phyloP scores from a whole-genome alignment of 2,113 vertebrate genomes.

The Neolamprologus falcicula region DNA sequence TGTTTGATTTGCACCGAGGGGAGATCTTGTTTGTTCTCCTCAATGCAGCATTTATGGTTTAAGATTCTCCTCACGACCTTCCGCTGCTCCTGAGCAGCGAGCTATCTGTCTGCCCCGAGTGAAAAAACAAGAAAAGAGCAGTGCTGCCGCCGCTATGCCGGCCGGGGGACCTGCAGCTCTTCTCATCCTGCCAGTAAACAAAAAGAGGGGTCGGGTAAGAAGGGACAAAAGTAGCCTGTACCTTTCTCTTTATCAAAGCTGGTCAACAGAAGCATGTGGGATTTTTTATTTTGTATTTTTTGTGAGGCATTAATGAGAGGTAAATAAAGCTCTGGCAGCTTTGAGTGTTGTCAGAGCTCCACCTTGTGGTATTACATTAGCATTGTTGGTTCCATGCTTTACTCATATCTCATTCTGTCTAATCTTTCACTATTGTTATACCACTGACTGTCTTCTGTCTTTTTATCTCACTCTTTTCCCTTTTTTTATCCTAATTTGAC shows the following conservation, averaged over 20 bases:
- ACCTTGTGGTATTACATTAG: slow-evolving; percentile 26
- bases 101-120: slow-evolving; percentile 51
- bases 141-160: background rate
- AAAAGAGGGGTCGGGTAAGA: background rate
- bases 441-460: slow-evolving; percentile 1
- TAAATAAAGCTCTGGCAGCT: background rate
- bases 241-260: background rate
- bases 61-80: slow-evolving; percentile 66
- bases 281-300: background rate
- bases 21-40: slow-evolving; percentile 66
- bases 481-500: background rate
- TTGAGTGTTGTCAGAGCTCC: slow-evolving; percentile 27
- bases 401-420: background rate
- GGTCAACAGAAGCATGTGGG: background rate
- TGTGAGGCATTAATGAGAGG: slow-evolving; percentile 15
- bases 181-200: background rate
- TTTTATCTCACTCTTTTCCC: background rate
- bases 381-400: background rate
- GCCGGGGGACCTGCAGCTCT: slow-evolving; percentile 1
- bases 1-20: slow-evolving; percentile 57
- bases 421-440: background rate
- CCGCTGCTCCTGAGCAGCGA: slow-evolving; percentile 31
- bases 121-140: slow-evolving; percentile 30
- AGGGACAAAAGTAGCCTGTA: background rate
- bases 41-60: slow-evolving; percentile 66